Evolutionary conservation across 2,888 invertebrate genomes (phyloP).

Genomic region (Microplitis manilae): DNA sequence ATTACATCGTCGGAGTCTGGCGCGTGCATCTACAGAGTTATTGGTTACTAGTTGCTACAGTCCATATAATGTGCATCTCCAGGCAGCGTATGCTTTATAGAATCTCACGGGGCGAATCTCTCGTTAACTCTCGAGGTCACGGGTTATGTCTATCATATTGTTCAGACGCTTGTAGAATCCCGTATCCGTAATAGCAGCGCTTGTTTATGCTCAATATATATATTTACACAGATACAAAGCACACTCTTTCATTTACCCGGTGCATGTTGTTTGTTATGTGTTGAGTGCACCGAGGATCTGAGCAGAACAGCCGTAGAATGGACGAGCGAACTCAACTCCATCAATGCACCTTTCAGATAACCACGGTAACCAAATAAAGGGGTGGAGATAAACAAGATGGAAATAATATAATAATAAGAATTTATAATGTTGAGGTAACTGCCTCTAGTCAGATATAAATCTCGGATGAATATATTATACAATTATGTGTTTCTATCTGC

Average conservation of each 20-base stretch:
- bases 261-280: slow-evolving; percentile 5
- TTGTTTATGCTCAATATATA: slow-evolving; percentile 8
- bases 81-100: slow-evolving; percentile 27
- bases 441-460: slow-evolving; percentile 21
- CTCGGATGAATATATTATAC: slow-evolving; percentile 6
- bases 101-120: slow-evolving; percentile 52
- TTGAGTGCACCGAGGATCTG: neutral
- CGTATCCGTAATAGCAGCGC: slow-evolving; percentile 42
- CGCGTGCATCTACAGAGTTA: slow-evolving; percentile 18
- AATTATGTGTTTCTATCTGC: neutral
- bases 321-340: slow-evolving; percentile 17
- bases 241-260: slow-evolving; percentile 23
- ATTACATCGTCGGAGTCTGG: slow-evolving; percentile 57
- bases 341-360: slow-evolving; percentile 50
- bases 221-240: neutral
- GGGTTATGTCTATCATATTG: slow-evolving; percentile 64
- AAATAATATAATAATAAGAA: slow-evolving; percentile 28
- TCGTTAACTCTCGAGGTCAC: slow-evolving; percentile 64
- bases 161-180: slow-evolving; percentile 50
- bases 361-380: slow-evolving; percentile 57
- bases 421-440: slow-evolving; percentile 23
- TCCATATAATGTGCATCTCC: neutral
- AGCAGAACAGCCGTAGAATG: neutral
- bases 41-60: neutral
- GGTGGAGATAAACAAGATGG: slow-evolving; percentile 39